A percentile compares a stretch with the other conserved stretches of the same genome.
Conservation (phyloP, 1,140 invertebrate species). For the Scylla paramamosain region DNA sequence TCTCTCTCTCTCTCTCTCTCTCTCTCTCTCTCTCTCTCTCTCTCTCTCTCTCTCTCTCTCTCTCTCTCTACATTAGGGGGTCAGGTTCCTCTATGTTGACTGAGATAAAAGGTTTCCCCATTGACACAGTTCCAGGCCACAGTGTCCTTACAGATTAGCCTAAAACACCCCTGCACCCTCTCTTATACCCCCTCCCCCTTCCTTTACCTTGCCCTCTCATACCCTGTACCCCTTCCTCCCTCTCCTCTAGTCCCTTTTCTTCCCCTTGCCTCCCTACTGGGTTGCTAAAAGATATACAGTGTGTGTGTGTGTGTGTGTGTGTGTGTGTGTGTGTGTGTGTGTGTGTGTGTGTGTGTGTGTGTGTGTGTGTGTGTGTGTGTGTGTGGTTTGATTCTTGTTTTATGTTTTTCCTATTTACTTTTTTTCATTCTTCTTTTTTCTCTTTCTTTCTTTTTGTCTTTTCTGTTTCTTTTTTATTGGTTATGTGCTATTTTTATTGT, state of each 20-base stretch:
- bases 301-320: slow-evolving; percentile 20
- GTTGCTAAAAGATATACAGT: not conserved
- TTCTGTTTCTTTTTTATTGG: no score
- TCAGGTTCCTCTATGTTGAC: not conserved
- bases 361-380: not conserved
- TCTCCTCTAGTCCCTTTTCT: not conserved
- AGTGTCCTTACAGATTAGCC: not conserved
- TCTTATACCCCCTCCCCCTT: not conserved
- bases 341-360: slow-evolving; percentile 3
- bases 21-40: not conserved
- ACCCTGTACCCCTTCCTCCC: not conserved
- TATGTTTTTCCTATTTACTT: no score
- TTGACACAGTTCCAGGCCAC: not conserved
- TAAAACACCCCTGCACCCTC: not conserved
- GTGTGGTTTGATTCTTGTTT: not conserved
- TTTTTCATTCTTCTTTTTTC: no score
- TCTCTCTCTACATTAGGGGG: not conserved
- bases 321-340: not conserved
- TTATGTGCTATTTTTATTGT: no score
- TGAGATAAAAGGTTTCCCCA: not conserved
- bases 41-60: not conserved
- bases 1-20: not conserved
- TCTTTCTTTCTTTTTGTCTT: no score
- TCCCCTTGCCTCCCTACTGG: not conserved
- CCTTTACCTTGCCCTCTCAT: not conserved